Base-by-base conservation (phyloP, 2,797 vertebrate genomes). In the Rhadinocentrus ornatus region DNA sequence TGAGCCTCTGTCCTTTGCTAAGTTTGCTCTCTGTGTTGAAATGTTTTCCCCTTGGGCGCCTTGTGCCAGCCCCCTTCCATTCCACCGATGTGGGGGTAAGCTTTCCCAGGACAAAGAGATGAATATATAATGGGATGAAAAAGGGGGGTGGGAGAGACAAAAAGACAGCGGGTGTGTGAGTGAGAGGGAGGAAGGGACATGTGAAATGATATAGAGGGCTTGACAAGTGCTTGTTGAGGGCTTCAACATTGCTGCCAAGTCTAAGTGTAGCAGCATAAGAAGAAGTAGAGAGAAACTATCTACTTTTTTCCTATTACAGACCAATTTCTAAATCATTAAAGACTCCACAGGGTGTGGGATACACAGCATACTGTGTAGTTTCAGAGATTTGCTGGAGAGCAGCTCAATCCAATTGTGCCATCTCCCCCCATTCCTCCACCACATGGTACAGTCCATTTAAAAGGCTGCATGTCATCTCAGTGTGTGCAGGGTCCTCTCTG, bases 401-500 rank as follows among this genome's bases (percentile, higher is more conserved):
- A 69, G 81, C 69, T 76, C 68, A 83, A 75, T 78, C 85, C 80
- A 71, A 70, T 71, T 18, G 59, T 46, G 13, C 61, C 72, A 48
- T 72, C 79, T 91, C 94, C 93, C 89, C 41, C 81, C 46, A 66
- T 81, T 86, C 75, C 76, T 77, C 53, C 67, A 32, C 90, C 88
- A 93, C 93, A 94, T 96, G 96, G 96, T 96, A 96, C 92, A 86
- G 92, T 96, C 96, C 96, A 90, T 92, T 92, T 92, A 92, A 93
- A 94, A 93, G 94, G 85, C 92, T 85, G 93, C 92, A 89, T 91
- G 94, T 95, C 93, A 90, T 92, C 93, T 85, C 88, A 86, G 83
- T 83, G 91, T 85, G 93, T 78, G 89, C 93, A 90, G 92, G 93
- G 94, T 95, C 92, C 93, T 94, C 91, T 91, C 81, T 76, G 86